Evolutionary conservation across 2,113 vertebrate species (phyloP).

Genomic region (Rhizomys pruinosus): DNA sequence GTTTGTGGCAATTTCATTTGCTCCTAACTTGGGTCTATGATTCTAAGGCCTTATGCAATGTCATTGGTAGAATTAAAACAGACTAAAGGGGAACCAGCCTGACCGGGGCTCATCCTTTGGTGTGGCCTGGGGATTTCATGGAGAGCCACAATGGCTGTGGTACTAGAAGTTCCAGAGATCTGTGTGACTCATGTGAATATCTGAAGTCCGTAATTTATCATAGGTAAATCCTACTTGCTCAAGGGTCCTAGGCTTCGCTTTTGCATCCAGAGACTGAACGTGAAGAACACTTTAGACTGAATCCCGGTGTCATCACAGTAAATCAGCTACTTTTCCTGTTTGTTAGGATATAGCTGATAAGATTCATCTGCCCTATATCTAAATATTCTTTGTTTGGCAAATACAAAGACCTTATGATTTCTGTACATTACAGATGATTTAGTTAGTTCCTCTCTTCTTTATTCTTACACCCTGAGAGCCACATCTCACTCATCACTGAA

Average conservation of each 20-base stretch:
- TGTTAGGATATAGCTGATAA: not conserved
- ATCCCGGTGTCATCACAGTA: not conserved
- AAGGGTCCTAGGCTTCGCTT: not conserved
- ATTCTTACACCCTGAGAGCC: not conserved
- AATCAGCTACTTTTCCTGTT: not conserved
- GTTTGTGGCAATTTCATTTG: not conserved
- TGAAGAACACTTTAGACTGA: not conserved
- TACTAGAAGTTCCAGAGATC: rapidly evolving
- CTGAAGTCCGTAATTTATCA: not conserved
- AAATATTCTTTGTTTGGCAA: not conserved
- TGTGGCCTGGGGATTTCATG: not conserved
- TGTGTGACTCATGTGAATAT: not conserved
- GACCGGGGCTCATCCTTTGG: not conserved
- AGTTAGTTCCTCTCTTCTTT: not conserved
- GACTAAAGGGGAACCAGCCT: not conserved
- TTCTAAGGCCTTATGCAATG: not conserved
- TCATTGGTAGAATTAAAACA: not conserved
- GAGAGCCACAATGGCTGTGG: rapidly evolving
- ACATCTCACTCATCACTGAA: not conserved
- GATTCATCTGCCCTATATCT: not conserved
- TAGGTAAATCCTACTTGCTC: not conserved
- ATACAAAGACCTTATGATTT: not conserved
- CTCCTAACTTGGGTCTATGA: not conserved
- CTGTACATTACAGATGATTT: not conserved
- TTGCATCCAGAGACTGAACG: not conserved